Evolutionary conservation across 2,888 invertebrate species (phyloP).

Genomic region (Alentia gelatinosa): DNA sequence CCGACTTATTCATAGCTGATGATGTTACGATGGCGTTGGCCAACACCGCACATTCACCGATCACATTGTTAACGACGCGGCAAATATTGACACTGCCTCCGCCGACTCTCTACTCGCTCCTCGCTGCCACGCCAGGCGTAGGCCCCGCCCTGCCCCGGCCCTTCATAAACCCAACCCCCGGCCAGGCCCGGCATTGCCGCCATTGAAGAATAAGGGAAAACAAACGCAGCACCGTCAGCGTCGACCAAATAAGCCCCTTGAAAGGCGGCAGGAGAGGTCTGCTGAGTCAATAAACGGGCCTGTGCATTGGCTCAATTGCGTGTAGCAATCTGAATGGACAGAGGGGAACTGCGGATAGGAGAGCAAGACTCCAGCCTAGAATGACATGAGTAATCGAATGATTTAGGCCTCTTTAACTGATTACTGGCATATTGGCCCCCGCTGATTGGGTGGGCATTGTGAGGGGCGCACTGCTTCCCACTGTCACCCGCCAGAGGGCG

Average conservation of each 20-base stretch:
- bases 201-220: conserved; percentile 30
- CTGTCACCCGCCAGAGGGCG: neutral
- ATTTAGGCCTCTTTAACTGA: conserved; percentile 52
- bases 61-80: conserved; percentile 22
- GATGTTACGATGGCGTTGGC: conserved; percentile 2
- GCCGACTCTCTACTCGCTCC: too few relatives aligned
- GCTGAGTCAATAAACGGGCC: conserved; percentile 7
- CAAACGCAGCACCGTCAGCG: neutral
- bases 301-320: conserved; percentile 51
- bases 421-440: conserved; percentile 45
- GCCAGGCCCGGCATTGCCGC: conserved; percentile 8
- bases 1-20: neutral
- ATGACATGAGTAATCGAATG: conserved; percentile 49
- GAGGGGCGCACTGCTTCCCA: neutral
- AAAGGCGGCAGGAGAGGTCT: conserved; percentile 25
- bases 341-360: neutral
- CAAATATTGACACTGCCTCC: conserved; percentile 38
- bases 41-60: conserved; percentile 35
- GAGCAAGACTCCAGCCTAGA: neutral
- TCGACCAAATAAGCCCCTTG: conserved; percentile 29
- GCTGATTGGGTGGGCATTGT: neutral
- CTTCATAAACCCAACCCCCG: neutral
- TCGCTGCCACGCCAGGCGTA: too few relatives aligned
- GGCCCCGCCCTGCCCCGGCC: too few relatives aligned
- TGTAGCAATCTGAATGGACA: conserved; percentile 28